Evolutionary conservation across 2,113 vertebrate genomes (phyloP).

Genomic region (Melanerpes aurifrons): DNA sequence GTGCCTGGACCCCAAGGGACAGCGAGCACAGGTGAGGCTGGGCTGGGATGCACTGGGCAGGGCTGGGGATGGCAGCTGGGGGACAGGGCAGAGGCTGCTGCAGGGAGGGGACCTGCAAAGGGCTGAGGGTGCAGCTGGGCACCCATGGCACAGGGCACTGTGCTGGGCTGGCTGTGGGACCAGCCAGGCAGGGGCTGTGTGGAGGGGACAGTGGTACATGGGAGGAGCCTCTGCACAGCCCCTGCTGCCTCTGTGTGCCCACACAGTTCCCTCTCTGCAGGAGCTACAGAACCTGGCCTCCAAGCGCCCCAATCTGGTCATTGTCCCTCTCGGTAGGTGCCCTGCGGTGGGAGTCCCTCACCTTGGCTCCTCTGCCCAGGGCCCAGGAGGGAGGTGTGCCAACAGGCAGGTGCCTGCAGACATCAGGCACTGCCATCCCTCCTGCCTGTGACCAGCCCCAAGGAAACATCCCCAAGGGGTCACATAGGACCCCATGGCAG

Average conservation of each 20-base stretch:
- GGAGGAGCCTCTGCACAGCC: not conserved
- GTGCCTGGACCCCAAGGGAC: too few relatives aligned
- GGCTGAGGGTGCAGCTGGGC: not conserved
- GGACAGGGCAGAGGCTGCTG: not conserved
- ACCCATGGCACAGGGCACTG: not conserved
- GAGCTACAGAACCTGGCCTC: constrained; percentile 11
- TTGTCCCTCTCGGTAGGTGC: not conserved
- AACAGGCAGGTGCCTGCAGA: accelerated
- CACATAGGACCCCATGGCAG: not conserved
- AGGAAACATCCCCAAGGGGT: not conserved
- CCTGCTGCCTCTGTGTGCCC: not conserved
- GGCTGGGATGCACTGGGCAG: not conserved
- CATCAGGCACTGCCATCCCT: not conserved
- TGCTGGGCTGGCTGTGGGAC: accelerated
- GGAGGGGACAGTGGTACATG: not conserved
- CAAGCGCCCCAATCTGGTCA: not conserved
- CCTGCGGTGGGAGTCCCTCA: not conserved
- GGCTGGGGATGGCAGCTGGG: not conserved
- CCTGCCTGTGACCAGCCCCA: not conserved
- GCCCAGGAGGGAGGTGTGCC: not conserved
- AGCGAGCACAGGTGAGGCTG: not conserved
- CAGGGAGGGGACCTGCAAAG: not conserved
- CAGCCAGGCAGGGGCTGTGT: accelerated
- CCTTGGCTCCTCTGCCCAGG: accelerated
- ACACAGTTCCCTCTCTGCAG: not conserved